A percentile compares a stretch with the other conserved stretches of the same genome.
Conservation (phyloP, 2,888 invertebrate species). For the Melitaea athalia region DNA sequence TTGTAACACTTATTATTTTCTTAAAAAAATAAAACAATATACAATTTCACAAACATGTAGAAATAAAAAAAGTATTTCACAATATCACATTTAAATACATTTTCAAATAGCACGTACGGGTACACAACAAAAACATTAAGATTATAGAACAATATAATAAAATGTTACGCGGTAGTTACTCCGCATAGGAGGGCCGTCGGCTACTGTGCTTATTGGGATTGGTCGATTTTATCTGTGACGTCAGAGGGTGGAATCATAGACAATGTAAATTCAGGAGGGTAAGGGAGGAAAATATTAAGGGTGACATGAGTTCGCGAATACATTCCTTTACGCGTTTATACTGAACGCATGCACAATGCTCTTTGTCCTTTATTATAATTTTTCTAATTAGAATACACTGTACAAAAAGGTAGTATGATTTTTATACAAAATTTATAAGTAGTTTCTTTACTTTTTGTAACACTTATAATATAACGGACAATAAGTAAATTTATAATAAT, state of each 20-base stretch:
- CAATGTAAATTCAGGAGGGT: constrained; percentile 63
- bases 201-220: constrained; percentile 81
- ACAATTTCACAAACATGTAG: constrained; percentile 58
- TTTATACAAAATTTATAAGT: background rate
- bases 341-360: background rate
- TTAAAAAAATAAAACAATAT: constrained; percentile 51
- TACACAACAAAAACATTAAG: constrained; percentile 75
- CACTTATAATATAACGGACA: no score
- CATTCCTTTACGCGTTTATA: constrained; percentile 6
- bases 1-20: constrained; percentile 62
- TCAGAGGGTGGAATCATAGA: constrained; percentile 82
- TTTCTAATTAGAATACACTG: background rate
- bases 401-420: no score
- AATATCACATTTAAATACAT: constrained; percentile 65
- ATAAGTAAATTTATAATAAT: no score
- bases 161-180: constrained; percentile 67
- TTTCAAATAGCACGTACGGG: constrained; percentile 65
- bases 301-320: constrained; percentile 34
- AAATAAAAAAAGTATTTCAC: constrained; percentile 65
- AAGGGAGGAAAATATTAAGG: constrained; percentile 48
- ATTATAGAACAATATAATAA: constrained; percentile 55
- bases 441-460: background rate
- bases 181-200: constrained; percentile 70
- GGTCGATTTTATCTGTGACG: constrained; percentile 84
- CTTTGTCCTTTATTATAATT: background rate